Evolutionary conservation across 2,797 vertebrate species (phyloP).

Genomic region (Scolopax rusticola): DNA sequence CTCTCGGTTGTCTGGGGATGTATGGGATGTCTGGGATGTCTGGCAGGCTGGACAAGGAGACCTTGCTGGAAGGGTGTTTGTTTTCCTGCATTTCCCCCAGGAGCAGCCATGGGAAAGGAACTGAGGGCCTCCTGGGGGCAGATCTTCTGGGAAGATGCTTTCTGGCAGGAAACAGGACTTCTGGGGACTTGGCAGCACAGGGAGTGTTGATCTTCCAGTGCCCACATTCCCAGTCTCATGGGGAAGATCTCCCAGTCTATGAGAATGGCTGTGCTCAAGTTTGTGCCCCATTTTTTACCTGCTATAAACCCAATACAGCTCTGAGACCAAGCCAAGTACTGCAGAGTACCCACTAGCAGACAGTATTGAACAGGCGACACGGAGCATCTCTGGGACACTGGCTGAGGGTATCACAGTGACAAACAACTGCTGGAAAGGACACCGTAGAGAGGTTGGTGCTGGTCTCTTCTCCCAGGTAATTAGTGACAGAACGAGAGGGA

Average conservation of each 20-base stretch:
- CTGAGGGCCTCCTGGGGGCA: not conserved
- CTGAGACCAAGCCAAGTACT: not conserved
- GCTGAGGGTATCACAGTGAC: rapidly evolving
- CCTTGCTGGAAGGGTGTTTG: not conserved
- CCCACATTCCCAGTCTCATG: not conserved
- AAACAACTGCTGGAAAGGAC: not conserved
- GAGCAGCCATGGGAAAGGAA: not conserved
- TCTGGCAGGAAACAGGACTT: not conserved
- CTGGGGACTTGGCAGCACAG: not conserved
- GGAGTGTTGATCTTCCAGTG: not conserved
- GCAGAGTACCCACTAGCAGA: not conserved
- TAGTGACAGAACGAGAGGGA: too few species aligned
- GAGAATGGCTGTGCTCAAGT: not conserved
- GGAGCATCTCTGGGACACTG: not conserved
- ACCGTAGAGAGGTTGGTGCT: too few species aligned
- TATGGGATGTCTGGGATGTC: too few species aligned
- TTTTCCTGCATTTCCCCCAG: not conserved
- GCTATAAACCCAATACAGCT: not conserved
- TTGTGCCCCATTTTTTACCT: not conserved
- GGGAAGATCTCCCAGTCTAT: not conserved
- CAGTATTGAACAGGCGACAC: rapidly evolving
- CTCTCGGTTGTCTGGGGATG: not conserved
- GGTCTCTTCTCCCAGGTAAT: too few species aligned
- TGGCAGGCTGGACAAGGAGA: not conserved
- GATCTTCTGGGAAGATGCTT: not conserved